These are phyloP conservation scores for Strix aluco DNA, from an alignment of 2,113 vertebrate genomes.

Conservation along the genomic window DNA sequence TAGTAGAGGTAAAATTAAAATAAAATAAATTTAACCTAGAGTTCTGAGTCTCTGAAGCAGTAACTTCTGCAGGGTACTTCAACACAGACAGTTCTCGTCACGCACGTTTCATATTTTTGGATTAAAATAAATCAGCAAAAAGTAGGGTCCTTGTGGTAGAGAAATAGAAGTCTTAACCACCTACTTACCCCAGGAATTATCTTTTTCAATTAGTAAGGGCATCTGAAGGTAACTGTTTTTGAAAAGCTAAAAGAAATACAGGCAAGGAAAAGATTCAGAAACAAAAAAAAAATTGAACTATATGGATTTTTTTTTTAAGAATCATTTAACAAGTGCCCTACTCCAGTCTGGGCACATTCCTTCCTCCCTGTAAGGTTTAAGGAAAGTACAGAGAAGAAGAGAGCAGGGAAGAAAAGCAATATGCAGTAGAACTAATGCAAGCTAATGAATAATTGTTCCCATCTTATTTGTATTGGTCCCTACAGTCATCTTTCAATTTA, in stretches of 20 bases:
- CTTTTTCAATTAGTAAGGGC: neutral
- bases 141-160: neutral
- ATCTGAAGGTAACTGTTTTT: neutral
- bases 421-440: constrained; percentile 5
- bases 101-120: neutral
- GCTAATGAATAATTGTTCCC: neutral
- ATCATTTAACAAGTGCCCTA: neutral
- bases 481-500: neutral
- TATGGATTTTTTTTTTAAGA: neutral
- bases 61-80: neutral
- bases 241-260: neutral
- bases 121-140: neutral
- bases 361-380: neutral
- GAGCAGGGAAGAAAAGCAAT: neutral
- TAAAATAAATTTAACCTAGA: neutral
- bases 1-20: neutral
- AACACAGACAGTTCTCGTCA: neutral
- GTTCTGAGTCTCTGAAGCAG: neutral
- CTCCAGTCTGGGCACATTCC: neutral
- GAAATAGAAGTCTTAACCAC: neutral
- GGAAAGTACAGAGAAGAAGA: neutral
- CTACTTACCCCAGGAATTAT: neutral
- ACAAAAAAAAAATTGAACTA: neutral
- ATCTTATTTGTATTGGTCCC: neutral
- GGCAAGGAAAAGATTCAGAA: neutral